phyloP scores from a whole-genome alignment of 2,888 invertebrate species.

The Cantharis rustica region DNA sequence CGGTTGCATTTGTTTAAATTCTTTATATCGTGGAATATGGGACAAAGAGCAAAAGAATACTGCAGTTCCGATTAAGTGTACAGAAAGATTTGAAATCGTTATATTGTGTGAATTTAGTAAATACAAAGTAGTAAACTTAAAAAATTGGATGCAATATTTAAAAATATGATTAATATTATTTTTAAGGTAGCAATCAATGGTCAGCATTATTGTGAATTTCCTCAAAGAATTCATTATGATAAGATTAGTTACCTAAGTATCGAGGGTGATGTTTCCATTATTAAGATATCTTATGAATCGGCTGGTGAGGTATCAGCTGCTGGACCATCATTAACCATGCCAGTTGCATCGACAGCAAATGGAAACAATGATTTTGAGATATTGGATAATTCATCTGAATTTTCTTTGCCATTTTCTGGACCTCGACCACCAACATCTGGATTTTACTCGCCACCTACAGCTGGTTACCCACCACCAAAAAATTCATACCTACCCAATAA shows the following conservation, averaged over 20 bases:
- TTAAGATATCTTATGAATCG: conserved; percentile 67
- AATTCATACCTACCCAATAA: too few relatives aligned
- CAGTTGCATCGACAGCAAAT: neutral
- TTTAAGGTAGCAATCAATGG: conserved; percentile 79
- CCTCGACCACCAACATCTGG: neutral
- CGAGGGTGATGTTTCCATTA: conserved; percentile 76
- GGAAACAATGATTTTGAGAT: conserved; percentile 2
- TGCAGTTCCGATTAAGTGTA: conserved; percentile 63
- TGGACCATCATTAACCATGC: neutral
- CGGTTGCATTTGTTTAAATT: conserved; percentile 63
- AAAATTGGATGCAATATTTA: neutral
- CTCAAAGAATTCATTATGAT: conserved; percentile 70
- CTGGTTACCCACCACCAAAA: neutral
- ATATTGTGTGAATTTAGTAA: conserved; percentile 66
- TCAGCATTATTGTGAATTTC: conserved; percentile 77
- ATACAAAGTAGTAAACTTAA: conserved; percentile 36
- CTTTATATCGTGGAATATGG: conserved; percentile 61
- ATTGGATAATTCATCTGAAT: neutral
- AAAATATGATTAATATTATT: neutral
- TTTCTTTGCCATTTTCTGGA: neutral
- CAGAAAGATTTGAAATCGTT: conserved; percentile 72
- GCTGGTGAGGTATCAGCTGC: neutral
- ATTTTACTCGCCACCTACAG: neutral
- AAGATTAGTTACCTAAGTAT: conserved; percentile 70
- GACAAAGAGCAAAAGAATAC: conserved; percentile 64